A percentile compares a stretch with the other conserved stretches of the same genome.
Evolutionary conservation across 2,113 vertebrate species (phyloP).

Genomic region (Heterochromis multidens): DNA sequence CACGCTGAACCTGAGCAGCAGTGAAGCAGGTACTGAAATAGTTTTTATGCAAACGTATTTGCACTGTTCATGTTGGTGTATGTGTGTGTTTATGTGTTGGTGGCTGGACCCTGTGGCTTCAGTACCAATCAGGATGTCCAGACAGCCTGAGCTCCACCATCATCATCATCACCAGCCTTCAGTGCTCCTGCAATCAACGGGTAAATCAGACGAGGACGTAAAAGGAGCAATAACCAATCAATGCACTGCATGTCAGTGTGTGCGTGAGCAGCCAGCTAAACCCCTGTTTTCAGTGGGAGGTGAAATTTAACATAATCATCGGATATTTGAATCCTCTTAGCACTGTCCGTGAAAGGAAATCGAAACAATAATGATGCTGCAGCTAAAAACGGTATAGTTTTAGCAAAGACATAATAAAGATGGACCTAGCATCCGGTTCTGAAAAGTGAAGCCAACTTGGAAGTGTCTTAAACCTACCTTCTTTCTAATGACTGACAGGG

Average conservation of each 20-base stretch:
- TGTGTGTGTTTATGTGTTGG: neutral
- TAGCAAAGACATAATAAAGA: neutral
- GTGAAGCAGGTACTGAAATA: neutral
- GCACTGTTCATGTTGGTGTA: neutral
- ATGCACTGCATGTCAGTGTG: neutral
- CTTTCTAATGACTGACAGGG: neutral
- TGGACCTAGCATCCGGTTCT: neutral
- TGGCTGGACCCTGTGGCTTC: neutral
- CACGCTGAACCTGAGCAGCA: neutral
- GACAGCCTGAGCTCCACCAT: neutral
- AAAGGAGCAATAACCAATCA: neutral
- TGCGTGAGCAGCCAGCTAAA: neutral
- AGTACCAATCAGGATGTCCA: slow-evolving; percentile 34
- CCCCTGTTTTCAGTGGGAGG: neutral
- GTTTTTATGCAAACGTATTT: neutral
- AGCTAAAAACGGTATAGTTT: neutral
- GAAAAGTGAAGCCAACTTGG: neutral
- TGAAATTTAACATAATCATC: neutral
- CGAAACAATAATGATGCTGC: neutral
- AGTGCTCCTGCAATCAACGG: slow-evolving; percentile 40
- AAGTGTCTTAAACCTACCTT: neutral
- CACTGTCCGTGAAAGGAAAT: neutral
- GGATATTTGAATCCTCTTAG: neutral
- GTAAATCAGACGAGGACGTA: neutral
- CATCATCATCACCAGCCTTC: neutral